Percentiles rank a stretch among this genome's conserved stretches.
These are phyloP conservation scores for Cetoscarus ocellatus DNA, from an alignment of 2,797 vertebrate species.

Conservation along the genomic window DNA sequence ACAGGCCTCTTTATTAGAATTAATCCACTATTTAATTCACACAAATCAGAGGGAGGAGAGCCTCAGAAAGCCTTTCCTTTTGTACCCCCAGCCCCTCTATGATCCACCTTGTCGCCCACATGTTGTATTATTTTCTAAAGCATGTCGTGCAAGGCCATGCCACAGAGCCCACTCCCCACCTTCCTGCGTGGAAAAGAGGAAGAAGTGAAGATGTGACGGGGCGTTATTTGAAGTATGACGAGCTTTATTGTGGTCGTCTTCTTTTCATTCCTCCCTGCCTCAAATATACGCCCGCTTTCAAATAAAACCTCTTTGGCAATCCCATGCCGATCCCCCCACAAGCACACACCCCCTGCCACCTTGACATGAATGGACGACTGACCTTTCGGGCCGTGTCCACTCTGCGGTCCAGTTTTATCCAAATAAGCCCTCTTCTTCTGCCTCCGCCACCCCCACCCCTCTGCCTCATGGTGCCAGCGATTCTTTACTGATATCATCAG, in stretches of 20 bases:
- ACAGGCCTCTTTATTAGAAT: conserved; percentile 33
- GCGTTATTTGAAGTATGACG: conserved; percentile 80
- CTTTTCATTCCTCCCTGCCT: conserved; percentile 80
- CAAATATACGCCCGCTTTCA: conserved; percentile 82
- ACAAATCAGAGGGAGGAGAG: conserved; percentile 35
- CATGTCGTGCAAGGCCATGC: conserved; percentile 46
- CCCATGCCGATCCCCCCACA: conserved; percentile 60
- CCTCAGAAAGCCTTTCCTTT: conserved; percentile 26
- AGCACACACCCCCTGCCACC: conserved; percentile 77
- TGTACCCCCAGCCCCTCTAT: conserved; percentile 42
- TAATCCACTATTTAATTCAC: conserved; percentile 40
- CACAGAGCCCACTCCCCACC: conserved; percentile 40
- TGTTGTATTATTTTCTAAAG: conserved; percentile 51
- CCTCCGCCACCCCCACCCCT: conserved; percentile 33
- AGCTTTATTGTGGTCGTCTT: conserved; percentile 81
- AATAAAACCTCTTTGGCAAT: conserved; percentile 81
- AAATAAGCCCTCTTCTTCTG: conserved; percentile 71
- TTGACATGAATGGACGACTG: conserved; percentile 82
- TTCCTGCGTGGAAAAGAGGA: conserved; percentile 40
- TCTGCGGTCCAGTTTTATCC: conserved; percentile 82
- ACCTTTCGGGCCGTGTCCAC: conserved; percentile 84
- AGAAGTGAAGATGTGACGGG: conserved; percentile 84
- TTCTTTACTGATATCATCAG: conserved; percentile 87
- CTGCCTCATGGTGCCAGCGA: conserved; percentile 78
- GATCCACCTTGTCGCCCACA: conserved; percentile 47